Evolutionary conservation across 2,113 vertebrate species (phyloP).

Genomic region (Salvelinus namaycush): DNA sequence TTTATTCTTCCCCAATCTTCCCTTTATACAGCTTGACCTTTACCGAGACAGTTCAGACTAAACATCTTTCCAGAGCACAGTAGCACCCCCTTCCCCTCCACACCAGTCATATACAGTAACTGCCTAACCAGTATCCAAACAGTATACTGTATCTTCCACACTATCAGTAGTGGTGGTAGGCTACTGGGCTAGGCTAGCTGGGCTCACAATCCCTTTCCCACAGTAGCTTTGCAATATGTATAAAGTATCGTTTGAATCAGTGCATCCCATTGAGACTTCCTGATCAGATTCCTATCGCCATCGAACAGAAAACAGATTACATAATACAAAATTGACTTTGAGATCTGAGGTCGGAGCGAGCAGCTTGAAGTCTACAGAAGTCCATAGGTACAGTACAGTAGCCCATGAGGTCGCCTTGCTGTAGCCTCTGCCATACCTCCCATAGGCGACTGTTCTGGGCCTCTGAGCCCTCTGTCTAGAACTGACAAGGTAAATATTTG

Average conservation of each 20-base stretch:
- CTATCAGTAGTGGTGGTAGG: background rate
- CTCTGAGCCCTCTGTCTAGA: conserved; percentile 14
- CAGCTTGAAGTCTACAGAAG: background rate
- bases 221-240: background rate
- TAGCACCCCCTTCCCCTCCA: background rate
- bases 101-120: background rate
- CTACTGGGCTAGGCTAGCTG: background rate
- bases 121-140: background rate
- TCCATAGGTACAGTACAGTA: background rate
- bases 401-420: background rate
- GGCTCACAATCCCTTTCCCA: background rate
- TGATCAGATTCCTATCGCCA: background rate
- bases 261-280: background rate
- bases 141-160: background rate
- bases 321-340: background rate
- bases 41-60: conserved; percentile 40
- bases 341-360: background rate
- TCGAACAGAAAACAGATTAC: background rate
- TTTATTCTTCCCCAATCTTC: conserved; percentile 20
- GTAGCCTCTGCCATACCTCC: background rate
- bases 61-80: background rate
- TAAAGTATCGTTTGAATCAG: background rate
- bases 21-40: conserved; percentile 50
- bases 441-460: background rate
- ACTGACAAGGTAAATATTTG: conserved; percentile 60